phyloP scores from a whole-genome alignment of 2,113 vertebrate genomes.

The Pterocles burchelli region DNA sequence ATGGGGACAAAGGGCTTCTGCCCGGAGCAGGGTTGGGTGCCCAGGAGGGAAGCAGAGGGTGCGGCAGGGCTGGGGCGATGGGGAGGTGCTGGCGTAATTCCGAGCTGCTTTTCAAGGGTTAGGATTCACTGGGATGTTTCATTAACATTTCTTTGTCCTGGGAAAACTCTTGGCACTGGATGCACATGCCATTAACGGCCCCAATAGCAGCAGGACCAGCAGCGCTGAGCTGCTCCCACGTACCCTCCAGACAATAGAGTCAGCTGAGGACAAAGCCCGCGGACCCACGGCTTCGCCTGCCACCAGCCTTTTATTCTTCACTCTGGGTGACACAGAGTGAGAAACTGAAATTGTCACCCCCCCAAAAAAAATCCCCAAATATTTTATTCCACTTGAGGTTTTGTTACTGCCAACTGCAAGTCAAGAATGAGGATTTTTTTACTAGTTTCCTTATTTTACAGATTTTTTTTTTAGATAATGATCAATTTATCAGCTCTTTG shows the following conservation, averaged over 20 bases:
- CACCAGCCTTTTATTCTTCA: not conserved
- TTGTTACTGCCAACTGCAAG: not conserved
- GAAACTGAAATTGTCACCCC: not conserved
- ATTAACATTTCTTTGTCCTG: not conserved
- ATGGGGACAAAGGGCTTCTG: not conserved
- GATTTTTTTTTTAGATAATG: not conserved
- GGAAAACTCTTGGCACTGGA: conserved; percentile 12
- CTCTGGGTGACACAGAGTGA: fast-evolving
- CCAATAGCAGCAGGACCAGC: not conserved
- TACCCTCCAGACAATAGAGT: not conserved
- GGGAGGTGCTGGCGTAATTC: not conserved
- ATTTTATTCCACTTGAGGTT: not conserved
- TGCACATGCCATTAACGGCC: not conserved
- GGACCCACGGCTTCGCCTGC: not conserved
- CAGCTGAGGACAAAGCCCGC: not conserved
- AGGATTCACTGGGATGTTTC: not conserved
- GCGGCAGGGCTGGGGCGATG: fast-evolving
- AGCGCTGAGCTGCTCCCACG: not conserved
- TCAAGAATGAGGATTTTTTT: not conserved
- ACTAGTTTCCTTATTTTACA: not conserved
- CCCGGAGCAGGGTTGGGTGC: fast-evolving
- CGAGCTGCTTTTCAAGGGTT: not conserved
- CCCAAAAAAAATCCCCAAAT: not conserved
- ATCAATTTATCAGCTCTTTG: not conserved
- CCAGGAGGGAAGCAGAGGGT: not conserved